Conservation (phyloP, 2,797 vertebrate genomes). For the Cirrhinus molitorella region DNA sequence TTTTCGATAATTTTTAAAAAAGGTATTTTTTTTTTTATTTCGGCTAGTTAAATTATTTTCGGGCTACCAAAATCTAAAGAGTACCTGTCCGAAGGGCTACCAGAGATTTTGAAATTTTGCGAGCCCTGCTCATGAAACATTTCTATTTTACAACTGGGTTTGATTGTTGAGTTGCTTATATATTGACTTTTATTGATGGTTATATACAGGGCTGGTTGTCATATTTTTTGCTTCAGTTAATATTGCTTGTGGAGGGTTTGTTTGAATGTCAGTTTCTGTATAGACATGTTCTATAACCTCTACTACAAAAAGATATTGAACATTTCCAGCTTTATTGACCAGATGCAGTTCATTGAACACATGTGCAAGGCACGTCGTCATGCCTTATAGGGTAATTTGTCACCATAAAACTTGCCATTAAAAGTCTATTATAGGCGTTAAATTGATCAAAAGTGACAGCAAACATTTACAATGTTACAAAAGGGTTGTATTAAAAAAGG, state of each 20-base stretch:
- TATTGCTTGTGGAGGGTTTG: neutral
- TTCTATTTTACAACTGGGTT: neutral
- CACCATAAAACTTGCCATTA: neutral
- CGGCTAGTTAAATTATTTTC: no score
- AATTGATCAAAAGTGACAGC: neutral
- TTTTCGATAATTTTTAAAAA: no score
- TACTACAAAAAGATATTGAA: constrained; percentile 2
- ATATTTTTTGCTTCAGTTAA: neutral
- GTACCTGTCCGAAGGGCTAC: no score
- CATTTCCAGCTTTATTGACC: neutral
- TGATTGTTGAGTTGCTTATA: neutral
- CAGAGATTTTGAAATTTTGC: no score
- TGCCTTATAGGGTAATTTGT: neutral
- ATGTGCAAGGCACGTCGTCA: neutral
- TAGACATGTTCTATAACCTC: neutral
- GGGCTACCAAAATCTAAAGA: no score
- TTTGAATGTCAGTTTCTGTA: neutral
- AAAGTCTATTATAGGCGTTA: neutral
- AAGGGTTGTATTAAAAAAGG: neutral
- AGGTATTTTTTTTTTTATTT: no score
- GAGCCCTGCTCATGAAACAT: neutral
- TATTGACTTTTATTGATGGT: neutral
- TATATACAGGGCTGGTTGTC: neutral
- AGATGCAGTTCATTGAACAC: neutral
- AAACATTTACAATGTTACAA: neutral